These are phyloP conservation scores for Sweltsa coloradensis DNA, from an alignment of 1,140 invertebrate genomes.

Conservation along the genomic window DNA sequence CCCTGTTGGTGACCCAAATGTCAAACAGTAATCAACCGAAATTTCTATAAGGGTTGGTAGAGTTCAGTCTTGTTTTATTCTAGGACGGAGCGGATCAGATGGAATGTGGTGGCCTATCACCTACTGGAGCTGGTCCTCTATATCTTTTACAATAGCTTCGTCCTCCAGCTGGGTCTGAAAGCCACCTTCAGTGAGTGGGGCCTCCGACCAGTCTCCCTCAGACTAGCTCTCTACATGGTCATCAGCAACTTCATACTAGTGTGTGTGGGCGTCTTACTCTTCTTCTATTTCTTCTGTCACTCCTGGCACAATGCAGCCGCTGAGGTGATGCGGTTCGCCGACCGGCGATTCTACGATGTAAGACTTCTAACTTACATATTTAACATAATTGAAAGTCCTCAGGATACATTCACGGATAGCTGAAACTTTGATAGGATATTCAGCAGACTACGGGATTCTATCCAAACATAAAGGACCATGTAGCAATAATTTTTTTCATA, in stretches of 20 bases:
- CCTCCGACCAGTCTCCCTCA: conserved; percentile 31
- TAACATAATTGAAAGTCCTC: too few species aligned
- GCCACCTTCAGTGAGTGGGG: conserved; percentile 61
- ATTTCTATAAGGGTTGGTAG: too few species aligned
- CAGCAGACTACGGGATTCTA: too few species aligned
- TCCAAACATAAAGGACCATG: too few species aligned
- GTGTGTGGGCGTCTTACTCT: conserved; percentile 55
- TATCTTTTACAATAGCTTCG: conserved; percentile 65
- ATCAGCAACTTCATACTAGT: conserved; percentile 67
- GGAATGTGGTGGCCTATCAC: conserved; percentile 56
- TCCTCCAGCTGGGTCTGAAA: conserved; percentile 61
- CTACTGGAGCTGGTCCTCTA: conserved; percentile 61
- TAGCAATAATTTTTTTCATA: too few species aligned
- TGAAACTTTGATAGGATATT: too few species aligned
- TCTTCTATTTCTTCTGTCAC: conserved; percentile 78
- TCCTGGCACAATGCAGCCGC: conserved; percentile 81
- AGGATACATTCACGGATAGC: too few species aligned
- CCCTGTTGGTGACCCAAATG: too few species aligned
- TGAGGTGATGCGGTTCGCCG: conserved; percentile 75
- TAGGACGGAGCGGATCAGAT: conserved; percentile 56
- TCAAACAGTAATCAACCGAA: too few species aligned
- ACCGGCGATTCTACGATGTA: conserved; percentile 68
- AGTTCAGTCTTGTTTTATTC: too few species aligned
- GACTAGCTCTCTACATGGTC: too few species aligned
- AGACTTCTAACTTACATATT: too few species aligned